A percentile compares a stretch with the other conserved stretches of the same genome.
Evolutionary conservation across 2,797 vertebrate species (phyloP).

Genomic region (Aplochiton taeniatus): DNA sequence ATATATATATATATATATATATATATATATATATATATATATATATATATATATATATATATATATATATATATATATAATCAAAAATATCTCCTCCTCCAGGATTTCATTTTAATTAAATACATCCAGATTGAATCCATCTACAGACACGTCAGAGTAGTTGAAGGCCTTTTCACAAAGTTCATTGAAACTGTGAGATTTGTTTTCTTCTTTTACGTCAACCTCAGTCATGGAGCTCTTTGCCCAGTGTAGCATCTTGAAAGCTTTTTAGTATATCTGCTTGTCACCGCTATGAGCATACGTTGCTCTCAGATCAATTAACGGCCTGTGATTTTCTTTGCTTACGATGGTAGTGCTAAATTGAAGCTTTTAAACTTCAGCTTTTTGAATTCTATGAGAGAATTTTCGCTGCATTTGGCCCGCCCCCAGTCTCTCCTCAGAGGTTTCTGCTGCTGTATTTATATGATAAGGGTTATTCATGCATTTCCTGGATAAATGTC

Average conservation of each 20-base stretch:
- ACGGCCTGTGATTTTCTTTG: background rate
- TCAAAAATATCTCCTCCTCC: too few relatives aligned
- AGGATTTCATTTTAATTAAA: too few relatives aligned
- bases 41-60: too few relatives aligned
- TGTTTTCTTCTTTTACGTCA: too few relatives aligned
- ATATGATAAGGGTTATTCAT: slow-evolving; percentile 24
- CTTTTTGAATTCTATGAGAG: slow-evolving; percentile 12
- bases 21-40: too few relatives aligned
- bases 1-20: too few relatives aligned
- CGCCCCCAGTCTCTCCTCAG: slow-evolving; percentile 9
- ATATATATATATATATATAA: too few relatives aligned
- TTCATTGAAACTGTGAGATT: too few relatives aligned
- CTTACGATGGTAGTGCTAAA: background rate
- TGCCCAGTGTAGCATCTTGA: slow-evolving; percentile 20
- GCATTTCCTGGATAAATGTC: slow-evolving; percentile 39
- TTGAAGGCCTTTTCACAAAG: too few relatives aligned
- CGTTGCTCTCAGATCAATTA: background rate
- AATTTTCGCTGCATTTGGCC: slow-evolving; percentile 6
- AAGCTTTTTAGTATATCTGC: background rate
- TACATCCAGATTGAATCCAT: too few relatives aligned
- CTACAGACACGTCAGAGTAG: too few relatives aligned
- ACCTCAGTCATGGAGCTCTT: background rate
- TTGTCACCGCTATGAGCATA: slow-evolving; percentile 53
- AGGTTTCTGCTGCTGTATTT: slow-evolving; percentile 65
- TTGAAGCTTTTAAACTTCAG: background rate